phyloP scores from a whole-genome alignment of 2,888 invertebrate species.

The Lissonota sp. region DNA sequence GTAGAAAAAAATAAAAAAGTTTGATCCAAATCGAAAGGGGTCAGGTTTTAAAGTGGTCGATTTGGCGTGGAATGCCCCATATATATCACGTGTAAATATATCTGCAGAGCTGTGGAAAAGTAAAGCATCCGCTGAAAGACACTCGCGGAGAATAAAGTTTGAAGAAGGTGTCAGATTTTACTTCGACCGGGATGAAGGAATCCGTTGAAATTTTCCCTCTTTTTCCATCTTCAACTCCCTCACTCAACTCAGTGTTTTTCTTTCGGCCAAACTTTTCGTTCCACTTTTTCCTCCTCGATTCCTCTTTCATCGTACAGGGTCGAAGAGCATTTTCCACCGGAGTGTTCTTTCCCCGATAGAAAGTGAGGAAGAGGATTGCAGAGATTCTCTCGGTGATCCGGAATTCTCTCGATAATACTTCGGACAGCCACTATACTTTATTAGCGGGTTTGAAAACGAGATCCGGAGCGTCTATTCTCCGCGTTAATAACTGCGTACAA shows the following conservation, averaged over 20 bases:
- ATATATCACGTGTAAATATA: neutral
- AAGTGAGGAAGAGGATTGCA: slow-evolving; percentile 14
- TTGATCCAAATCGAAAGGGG: too few relatives aligned
- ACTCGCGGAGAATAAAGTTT: slow-evolving; percentile 15
- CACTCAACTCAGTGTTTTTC: slow-evolving; percentile 43
- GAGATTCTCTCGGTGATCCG: slow-evolving; percentile 15
- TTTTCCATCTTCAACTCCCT: slow-evolving; percentile 11
- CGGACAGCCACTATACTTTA: slow-evolving; percentile 36
- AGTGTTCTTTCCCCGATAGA: slow-evolving; percentile 5
- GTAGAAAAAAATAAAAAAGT: too few relatives aligned
- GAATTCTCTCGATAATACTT: slow-evolving; percentile 44
- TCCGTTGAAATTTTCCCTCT: slow-evolving; percentile 14
- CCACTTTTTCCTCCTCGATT: slow-evolving; percentile 11
- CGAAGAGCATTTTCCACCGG: slow-evolving; percentile 21
- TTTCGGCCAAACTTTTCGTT: slow-evolving; percentile 45
- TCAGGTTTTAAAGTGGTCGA: too few relatives aligned
- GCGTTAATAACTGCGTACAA: too few relatives aligned
- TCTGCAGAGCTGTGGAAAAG: neutral
- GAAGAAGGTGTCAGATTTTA: slow-evolving; percentile 42
- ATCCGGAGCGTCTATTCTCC: too few relatives aligned
- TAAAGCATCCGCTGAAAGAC: neutral
- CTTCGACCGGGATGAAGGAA: slow-evolving; percentile 25
- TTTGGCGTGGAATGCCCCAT: too few relatives aligned
- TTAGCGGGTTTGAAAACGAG: neutral
- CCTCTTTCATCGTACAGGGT: slow-evolving; percentile 22